These are phyloP conservation scores for Vanessa tameamea DNA, from an alignment of 1,140 invertebrate genomes.

Conservation along the genomic window DNA sequence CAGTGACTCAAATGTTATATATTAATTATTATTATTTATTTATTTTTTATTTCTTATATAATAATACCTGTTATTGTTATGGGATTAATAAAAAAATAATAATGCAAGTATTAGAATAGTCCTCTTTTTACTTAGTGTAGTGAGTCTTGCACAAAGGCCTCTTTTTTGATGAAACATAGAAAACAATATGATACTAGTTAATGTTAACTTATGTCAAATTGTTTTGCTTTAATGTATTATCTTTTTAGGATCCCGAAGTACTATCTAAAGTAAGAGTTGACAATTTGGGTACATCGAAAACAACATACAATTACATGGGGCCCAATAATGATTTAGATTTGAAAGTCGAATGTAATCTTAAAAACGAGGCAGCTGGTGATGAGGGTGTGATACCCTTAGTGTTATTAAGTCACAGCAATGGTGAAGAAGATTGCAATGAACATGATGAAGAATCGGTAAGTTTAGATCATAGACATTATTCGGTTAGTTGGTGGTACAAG, in stretches of 20 bases:
- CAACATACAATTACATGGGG: constrained; percentile 13
- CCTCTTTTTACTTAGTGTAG: no score
- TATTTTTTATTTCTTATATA: no score
- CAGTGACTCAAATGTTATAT: no score
- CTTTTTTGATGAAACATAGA: no score
- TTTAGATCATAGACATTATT: neutral
- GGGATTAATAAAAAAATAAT: no score
- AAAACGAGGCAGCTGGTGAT: constrained; percentile 19
- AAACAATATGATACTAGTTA: no score
- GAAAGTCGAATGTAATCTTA: constrained; percentile 15
- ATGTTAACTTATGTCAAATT: no score
- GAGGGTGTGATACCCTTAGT: constrained; percentile 52
- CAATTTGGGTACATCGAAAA: neutral
- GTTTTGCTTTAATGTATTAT: neutral
- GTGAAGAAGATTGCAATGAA: constrained; percentile 7
- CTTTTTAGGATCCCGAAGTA: neutral
- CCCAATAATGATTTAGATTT: neutral
- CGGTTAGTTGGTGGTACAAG: no score
- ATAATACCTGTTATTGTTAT: no score
- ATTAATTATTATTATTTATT: no score
- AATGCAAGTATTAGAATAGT: no score
- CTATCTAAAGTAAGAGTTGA: neutral
- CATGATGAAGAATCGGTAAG: constrained; percentile 28
- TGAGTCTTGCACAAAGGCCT: no score
- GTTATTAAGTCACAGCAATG: constrained; percentile 39